phyloP scores from a whole-genome alignment of 2,113 vertebrate species.

The Pan paniscus region DNA sequence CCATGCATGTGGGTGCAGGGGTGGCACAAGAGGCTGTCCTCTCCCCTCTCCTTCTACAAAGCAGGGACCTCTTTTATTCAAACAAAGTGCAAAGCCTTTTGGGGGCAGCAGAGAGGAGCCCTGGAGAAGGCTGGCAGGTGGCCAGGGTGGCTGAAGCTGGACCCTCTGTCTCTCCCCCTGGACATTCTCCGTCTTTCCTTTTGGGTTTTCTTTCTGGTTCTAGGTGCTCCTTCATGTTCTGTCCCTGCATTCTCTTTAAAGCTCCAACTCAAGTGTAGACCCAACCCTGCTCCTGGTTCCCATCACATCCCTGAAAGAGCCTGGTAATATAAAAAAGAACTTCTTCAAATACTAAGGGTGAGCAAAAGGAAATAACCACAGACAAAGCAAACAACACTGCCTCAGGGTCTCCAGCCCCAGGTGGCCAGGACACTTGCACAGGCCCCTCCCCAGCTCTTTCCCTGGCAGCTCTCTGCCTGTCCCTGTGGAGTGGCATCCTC shows the following conservation, averaged over 20 bases:
- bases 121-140: rapidly evolving
- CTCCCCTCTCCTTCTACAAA: neutral
- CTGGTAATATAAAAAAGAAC: neutral
- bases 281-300: neutral
- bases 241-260: neutral
- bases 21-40: rapidly evolving
- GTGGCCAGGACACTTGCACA: neutral
- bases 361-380: neutral
- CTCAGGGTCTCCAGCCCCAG: neutral
- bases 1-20: neutral
- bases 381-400: neutral
- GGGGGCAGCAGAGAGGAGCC: neutral
- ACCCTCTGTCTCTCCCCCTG: too few relatives aligned
- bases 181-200: neutral
- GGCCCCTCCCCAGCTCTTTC: neutral
- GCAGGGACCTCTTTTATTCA: neutral
- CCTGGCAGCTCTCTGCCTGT: neutral
- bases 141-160: neutral
- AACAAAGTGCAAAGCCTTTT: neutral
- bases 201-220: neutral
- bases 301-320: neutral
- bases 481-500: neutral
- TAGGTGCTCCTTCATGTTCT: neutral
- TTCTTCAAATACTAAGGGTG: neutral
- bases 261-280: neutral